A percentile compares a stretch with the other conserved stretches of the same genome.
Evolutionary conservation across 1,140 invertebrate species (phyloP).

Genomic region (Pseudobourletiella spinata): DNA sequence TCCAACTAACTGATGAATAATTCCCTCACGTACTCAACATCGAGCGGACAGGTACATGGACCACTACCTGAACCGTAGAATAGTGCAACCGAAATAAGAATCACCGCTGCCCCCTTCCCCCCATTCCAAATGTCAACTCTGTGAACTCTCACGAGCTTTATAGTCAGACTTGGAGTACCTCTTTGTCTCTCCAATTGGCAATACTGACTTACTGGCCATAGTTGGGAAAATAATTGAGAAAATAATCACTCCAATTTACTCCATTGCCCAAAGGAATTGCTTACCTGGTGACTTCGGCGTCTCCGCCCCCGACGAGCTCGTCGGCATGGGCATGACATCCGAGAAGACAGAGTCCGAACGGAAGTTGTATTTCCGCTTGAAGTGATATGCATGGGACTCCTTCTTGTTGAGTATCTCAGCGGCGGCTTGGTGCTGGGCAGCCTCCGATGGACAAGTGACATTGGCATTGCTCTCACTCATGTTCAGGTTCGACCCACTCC

Average conservation of each 20-base stretch:
- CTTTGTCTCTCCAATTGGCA: too few relatives aligned
- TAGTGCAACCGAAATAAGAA: too few relatives aligned
- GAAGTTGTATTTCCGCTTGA: conserved; percentile 30
- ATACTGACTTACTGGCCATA: neutral
- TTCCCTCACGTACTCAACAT: too few relatives aligned
- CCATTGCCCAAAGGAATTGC: too few relatives aligned
- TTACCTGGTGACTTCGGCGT: conserved; percentile 21
- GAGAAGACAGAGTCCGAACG: conserved; percentile 35
- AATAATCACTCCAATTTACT: neutral
- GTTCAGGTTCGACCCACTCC: conserved; percentile 1
- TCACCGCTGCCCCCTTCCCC: too few relatives aligned
- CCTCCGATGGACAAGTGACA: neutral
- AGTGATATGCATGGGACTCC: conserved; percentile 22
- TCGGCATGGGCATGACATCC: conserved; percentile 32
- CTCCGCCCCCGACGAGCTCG: conserved; percentile 9
- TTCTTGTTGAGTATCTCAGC: conserved; percentile 3
- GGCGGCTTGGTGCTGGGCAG: neutral
- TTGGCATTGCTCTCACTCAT: neutral
- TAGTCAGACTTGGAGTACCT: too few relatives aligned
- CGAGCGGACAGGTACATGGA: too few relatives aligned
- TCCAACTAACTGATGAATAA: too few relatives aligned
- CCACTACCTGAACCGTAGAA: too few relatives aligned
- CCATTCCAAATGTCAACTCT: neutral
- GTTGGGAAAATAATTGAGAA: neutral
- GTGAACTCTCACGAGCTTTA: too few relatives aligned